Evolutionary conservation across 2,797 vertebrate species (phyloP).

Genomic region (Acridotheres tristis): DNA sequence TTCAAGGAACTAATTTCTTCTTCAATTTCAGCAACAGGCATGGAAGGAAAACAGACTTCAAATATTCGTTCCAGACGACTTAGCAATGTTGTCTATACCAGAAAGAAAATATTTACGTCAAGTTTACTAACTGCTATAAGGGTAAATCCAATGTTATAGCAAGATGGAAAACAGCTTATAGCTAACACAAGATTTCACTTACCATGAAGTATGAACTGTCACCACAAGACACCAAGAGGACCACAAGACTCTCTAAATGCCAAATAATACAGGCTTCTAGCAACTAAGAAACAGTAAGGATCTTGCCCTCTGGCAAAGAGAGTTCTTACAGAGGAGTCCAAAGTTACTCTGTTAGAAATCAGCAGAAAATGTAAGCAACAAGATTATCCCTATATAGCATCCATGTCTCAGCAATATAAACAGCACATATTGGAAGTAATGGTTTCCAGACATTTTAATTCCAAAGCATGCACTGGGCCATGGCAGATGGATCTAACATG

Average conservation of each 20-base stretch:
- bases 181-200: background rate
- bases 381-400: background rate
- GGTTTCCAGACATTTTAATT: background rate
- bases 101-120: conserved; percentile 44
- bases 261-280: background rate
- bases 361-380: background rate
- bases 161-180: background rate
- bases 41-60: conserved; percentile 84
- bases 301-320: background rate
- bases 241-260: background rate
- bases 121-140: conserved; percentile 15
- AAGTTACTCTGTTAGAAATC: background rate
- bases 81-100: conserved; percentile 80
- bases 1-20: conserved; percentile 81
- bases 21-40: conserved; percentile 71
- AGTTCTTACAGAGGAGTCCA: background rate
- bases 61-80: conserved; percentile 85
- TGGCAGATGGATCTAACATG: background rate
- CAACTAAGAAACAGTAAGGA: background rate
- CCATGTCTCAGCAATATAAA: background rate
- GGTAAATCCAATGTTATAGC: background rate
- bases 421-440: background rate
- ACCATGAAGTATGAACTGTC: background rate
- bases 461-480: background rate
- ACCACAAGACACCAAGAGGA: background rate